Base-by-base conservation (phyloP, 2,888 invertebrate species). In the Phortica magna region DNA sequence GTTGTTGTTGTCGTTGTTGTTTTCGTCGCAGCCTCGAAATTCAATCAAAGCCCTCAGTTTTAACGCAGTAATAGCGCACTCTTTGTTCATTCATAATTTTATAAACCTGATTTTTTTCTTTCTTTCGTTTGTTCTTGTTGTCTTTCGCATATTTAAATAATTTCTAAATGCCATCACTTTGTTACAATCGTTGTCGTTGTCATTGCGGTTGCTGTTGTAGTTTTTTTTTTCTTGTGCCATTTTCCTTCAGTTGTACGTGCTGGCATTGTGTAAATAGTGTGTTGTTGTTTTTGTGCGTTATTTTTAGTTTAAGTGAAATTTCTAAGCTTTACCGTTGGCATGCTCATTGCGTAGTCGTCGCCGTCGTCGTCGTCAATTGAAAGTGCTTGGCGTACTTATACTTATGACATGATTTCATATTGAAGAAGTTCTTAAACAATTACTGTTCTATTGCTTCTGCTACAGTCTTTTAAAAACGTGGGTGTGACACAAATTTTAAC, bases 71-170 rank as follows among this genome's bases (percentile, higher is more conserved):
- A 59, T 17, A 9, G 59, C 48, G 48, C 14, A 12, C 48, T 48
- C 48, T 48, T 48, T 48, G 48, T 48, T 48, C 48, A 48, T 48
- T 48, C 48, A 48, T 48, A 48, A 48, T 48, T 48, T 48, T 7
- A 48, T 48, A 48, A 48, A 48, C 48, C 48, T 14, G 10, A 48
- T 48, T 48, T 6, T 48, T 12, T 48, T 22, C 19, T 6, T 61
- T 61, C 17, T 22, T 61, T 17, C 19, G 0, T 6, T 59, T 14
- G 4, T 59, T 59, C 7, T 61, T 61, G n/a, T 41, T 65, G 31
- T 65, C 12, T 65, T 65, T 41, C 39, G 14, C 14, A 14, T 17
- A 65, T 65, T 61, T 61, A 61, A 48, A 48, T 48, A 14, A 48
- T 48, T 48, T 48, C 48, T 48, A 48, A 48, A 48, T 48, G 48